A percentile compares a stretch with the other conserved stretches of the same genome.
Conservation (phyloP, 1,140 invertebrate genomes). For the Zophobas atratus region DNA sequence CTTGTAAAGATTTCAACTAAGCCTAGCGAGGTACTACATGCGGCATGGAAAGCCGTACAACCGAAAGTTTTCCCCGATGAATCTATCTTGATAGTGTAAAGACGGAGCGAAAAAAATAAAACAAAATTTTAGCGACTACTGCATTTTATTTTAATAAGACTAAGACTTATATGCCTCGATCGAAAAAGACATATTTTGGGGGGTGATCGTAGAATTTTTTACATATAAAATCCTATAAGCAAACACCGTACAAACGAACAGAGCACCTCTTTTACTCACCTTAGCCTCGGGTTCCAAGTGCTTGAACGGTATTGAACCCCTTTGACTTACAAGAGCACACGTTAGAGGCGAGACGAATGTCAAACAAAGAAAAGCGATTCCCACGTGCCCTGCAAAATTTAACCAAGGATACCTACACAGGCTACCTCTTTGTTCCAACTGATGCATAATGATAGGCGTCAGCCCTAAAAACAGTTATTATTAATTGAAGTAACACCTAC, state of each 20-base stretch:
- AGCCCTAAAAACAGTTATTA: slow-evolving; percentile 68
- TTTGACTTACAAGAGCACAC: slow-evolving; percentile 86
- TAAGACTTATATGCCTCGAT: slow-evolving; percentile 73
- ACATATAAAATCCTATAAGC: slow-evolving; percentile 67
- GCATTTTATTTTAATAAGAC: slow-evolving; percentile 30
- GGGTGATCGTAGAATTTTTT: slow-evolving; percentile 66
- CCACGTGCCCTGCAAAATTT: slow-evolving; percentile 75
- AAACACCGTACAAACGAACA: slow-evolving; percentile 28
- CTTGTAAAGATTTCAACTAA: slow-evolving; percentile 58
- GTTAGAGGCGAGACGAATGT: slow-evolving; percentile 85
- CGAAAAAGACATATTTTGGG: slow-evolving; percentile 73
- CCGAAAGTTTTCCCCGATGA: slow-evolving; percentile 63
- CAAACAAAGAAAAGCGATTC: slow-evolving; percentile 79
- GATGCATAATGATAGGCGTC: slow-evolving; percentile 78
- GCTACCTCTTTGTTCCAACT: slow-evolving; percentile 73
- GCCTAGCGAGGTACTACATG: slow-evolving; percentile 60
- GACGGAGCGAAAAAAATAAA: slow-evolving; percentile 10
- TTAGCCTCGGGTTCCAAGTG: slow-evolving; percentile 74
- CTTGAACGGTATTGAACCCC: slow-evolving; percentile 73
- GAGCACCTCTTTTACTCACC: slow-evolving; percentile 59
- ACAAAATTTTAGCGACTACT: background rate
- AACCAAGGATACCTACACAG: slow-evolving; percentile 71
- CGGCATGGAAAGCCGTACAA: slow-evolving; percentile 63
- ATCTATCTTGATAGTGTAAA: slow-evolving; percentile 50
- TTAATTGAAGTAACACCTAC: background rate